Evolutionary conservation across 2,797 vertebrate species (phyloP), one percentile per base, ranked within the genome.

Genomic region (Furcifer pardalis): DNA sequence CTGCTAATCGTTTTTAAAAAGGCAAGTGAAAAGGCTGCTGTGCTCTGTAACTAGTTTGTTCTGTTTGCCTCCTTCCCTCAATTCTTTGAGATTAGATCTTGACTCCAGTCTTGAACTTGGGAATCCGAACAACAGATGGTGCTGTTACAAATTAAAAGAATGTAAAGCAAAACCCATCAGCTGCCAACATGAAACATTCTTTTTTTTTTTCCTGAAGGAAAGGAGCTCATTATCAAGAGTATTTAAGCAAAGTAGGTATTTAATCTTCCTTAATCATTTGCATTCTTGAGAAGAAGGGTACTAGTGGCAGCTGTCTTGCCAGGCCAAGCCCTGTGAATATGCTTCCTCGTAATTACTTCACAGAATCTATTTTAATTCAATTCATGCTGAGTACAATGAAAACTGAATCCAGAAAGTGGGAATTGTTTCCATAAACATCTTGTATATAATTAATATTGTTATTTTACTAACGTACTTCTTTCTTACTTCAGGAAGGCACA

Each of bases 141-240:
- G 83, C 89, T 85, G 88, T 91, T 94, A 90, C 91, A 89, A 93
- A 93, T 93, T 93, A 91, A 94, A 94, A 90, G 91, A 90, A 89
- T 95, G 95, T 94, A 94, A 91, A 92, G 74, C 35, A 78, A 86
- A 87, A 93, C 93, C 94, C 91, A 81, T 95, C 92, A 90, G 82
- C 91, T 94, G 91, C 91, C 92, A 93, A 78, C 76, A 77, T 93
- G 92, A 96, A 95, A 95, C 88, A 89, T 78, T 82, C 82, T 62
- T 19, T 63, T 9, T 30, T 60, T 65, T 93, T 84, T 81, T 82
- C 91, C 88, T 94, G 90, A 92, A 83, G 88, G 88, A 84, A 94
- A 93, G 89, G 94, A 95, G 90, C 94, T 95, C 94, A 90, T 95
- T 95, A 93, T 93, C 88, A 90, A 86, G 89, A 92, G 86, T 94